Evolutionary conservation across 2,797 vertebrate genomes (phyloP).

Genomic region (Pteropus rufus): DNA sequence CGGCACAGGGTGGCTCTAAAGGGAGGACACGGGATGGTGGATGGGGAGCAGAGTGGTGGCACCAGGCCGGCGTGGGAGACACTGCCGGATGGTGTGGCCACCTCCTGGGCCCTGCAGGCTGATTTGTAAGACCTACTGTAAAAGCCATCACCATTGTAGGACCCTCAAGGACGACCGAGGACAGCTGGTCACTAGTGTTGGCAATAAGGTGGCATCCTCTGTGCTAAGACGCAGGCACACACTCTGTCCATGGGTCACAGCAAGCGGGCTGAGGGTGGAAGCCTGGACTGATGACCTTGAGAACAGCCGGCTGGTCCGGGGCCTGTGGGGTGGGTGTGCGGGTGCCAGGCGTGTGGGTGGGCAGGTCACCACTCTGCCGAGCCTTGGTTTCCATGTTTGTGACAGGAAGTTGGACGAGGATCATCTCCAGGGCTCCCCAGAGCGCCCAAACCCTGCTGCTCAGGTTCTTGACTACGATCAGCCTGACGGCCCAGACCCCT

Average conservation of each 20-base stretch:
- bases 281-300: background rate
- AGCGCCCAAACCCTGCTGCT: background rate
- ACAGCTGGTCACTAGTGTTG: background rate
- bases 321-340: rapidly evolving
- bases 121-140: rapidly evolving
- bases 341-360: rapidly evolving
- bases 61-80: background rate
- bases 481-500: background rate
- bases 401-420: background rate
- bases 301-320: background rate
- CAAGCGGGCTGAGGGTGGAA: background rate
- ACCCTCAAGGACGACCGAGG: background rate
- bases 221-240: rapidly evolving
- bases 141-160: background rate
- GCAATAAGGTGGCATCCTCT: background rate
- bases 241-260: rapidly evolving
- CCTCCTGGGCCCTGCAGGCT: background rate
- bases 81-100: rapidly evolving
- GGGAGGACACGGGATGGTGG: background rate
- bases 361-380: background rate
- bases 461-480: rapidly evolving
- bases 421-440: background rate
- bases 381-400: background rate
- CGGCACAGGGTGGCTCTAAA: background rate
- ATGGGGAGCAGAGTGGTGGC: background rate